Base-by-base conservation (phyloP, 2,888 invertebrate genomes). In the Athripsodes cinereus region DNA sequence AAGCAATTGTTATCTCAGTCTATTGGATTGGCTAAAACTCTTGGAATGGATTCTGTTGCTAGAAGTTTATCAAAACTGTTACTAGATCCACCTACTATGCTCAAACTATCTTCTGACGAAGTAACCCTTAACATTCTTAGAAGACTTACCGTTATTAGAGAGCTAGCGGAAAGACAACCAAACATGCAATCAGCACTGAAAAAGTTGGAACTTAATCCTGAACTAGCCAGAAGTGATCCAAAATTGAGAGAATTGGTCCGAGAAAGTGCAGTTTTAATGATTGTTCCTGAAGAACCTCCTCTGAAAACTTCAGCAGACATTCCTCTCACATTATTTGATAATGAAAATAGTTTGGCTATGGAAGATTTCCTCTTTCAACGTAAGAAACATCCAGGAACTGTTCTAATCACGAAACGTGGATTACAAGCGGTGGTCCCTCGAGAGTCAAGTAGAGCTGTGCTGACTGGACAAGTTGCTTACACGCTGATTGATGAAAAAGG, bases 401-500 rank as follows among this genome's bases (percentile, higher is more conserved):
- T 87, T 55, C 77, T 90, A 67, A 87, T 90, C 46, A 81, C 88
- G 66, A 87, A 89, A 65, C 85, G 85, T 67, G 86, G 86, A 5
- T 71, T 86, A 46, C 88, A 90, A 69, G 87, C 87, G 0, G 87
- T 90, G 1, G 83, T 90, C 2, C 90, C 90, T 0, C 80, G 86
- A 54, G 89, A 90, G 70, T 86, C 87, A 0, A 84, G 87, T 56
- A 80, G 87, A 31, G 83, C 85, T 18, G 88, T 90, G 1, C 71
- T 89, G 10, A 86, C 86, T 1, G 90, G 90, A 2, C 81, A 88
- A 72, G 82, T 88, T 0, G 81, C 88, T 1, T 90, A 90, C 68
- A 85, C 87, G 11, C 83, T 90, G 8, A 79, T 90, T 2, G 89
- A 90, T 66, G 90, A 90, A 70, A 83, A 80, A 63, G 90, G 90